phyloP scores from a whole-genome alignment of 2,113 vertebrate genomes.

The Lipophrys pholis region DNA sequence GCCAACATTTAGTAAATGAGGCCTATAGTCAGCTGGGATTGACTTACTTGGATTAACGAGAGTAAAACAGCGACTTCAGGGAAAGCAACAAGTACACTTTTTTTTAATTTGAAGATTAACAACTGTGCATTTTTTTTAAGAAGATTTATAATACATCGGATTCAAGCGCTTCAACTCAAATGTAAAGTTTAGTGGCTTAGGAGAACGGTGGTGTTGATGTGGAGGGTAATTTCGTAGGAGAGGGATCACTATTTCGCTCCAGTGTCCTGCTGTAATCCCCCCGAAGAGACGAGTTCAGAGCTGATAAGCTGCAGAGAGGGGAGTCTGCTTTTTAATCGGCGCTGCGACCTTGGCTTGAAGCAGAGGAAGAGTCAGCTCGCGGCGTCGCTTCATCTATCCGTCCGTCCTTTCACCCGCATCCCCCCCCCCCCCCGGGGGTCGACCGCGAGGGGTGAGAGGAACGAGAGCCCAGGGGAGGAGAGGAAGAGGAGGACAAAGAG shows the following conservation, averaged over 20 bases:
- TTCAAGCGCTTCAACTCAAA: background rate
- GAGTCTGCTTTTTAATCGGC: conserved; percentile 24
- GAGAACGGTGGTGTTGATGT: background rate
- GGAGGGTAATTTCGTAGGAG: conserved; percentile 4
- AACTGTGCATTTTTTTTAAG: too few species aligned
- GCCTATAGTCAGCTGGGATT: too few species aligned
- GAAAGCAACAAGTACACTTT: too few species aligned
- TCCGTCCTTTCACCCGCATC: conserved; percentile 7
- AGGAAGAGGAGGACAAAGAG: conserved; percentile 32
- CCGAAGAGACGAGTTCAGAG: conserved; percentile 33
- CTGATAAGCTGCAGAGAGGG: conserved; percentile 50
- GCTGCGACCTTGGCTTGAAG: conserved; percentile 47
- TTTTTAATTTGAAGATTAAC: too few species aligned
- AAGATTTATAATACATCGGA: background rate
- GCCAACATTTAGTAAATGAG: too few species aligned
- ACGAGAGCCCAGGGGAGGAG: conserved; percentile 20
- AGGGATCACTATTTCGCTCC: conserved; percentile 27
- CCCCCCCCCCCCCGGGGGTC: conserved; percentile 34
- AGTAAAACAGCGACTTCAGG: too few species aligned
- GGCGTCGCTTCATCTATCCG: conserved; percentile 21
- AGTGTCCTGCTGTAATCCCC: conserved; percentile 27
- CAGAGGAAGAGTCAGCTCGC: conserved; percentile 22
- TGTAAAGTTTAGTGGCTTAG: background rate
- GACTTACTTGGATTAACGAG: too few species aligned
- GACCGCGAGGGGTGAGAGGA: conserved; percentile 11